Evolutionary conservation across 2,113 vertebrate species (phyloP).

Genomic region (Menidia beryllina): DNA sequence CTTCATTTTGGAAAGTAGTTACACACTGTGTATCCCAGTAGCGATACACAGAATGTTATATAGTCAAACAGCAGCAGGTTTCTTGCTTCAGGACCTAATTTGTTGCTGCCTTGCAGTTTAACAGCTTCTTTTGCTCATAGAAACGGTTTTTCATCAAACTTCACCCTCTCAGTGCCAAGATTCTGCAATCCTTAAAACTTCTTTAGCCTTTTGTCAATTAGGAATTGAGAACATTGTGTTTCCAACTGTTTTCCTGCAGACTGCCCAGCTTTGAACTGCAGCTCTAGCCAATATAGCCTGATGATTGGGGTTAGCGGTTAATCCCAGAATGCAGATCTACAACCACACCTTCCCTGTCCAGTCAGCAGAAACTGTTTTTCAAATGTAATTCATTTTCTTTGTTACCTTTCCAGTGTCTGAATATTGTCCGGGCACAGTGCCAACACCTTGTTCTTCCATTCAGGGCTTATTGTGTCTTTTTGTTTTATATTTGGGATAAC

Average conservation of each 20-base stretch:
- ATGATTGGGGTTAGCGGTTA: constrained; percentile 57
- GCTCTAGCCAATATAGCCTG: constrained; percentile 42
- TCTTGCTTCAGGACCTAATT: neutral
- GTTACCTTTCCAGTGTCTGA: neutral
- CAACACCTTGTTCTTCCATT: neutral
- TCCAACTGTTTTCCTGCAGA: constrained; percentile 39
- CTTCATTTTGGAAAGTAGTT: too few species aligned
- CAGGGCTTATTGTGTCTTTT: neutral
- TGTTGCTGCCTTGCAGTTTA: constrained; percentile 1
- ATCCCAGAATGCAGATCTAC: constrained; percentile 49
- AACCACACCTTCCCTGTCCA: constrained; percentile 33
- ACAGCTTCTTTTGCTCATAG: constrained; percentile 23
- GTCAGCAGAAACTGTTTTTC: constrained; percentile 33
- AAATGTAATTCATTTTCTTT: constrained; percentile 17
- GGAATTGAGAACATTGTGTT: constrained; percentile 37
- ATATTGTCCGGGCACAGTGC: neutral
- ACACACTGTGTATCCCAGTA: neutral
- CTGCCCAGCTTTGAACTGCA: constrained; percentile 39
- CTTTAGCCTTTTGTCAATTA: constrained; percentile 60
- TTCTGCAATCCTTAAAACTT: constrained; percentile 42
- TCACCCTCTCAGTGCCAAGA: constrained; percentile 25
- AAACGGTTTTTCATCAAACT: constrained; percentile 20
- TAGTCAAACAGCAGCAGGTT: neutral
- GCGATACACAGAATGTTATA: constrained; percentile 3
- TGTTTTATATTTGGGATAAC: neutral